These are phyloP conservation scores for Leptoclinus maculatus DNA, from an alignment of 2,797 vertebrate genomes.

Conservation along the genomic window DNA sequence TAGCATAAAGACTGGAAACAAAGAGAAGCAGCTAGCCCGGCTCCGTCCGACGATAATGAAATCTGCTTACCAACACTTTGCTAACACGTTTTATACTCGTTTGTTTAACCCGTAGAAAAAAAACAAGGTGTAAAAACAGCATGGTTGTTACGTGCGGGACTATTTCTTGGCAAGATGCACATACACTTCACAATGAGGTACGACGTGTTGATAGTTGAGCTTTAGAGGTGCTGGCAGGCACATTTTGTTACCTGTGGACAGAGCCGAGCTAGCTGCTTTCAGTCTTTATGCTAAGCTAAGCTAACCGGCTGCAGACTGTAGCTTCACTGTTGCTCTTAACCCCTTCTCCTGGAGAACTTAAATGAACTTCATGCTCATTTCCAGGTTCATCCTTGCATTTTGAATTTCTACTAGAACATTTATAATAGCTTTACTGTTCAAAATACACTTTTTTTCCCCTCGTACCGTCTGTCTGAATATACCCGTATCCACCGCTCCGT, in stretches of 20 bases:
- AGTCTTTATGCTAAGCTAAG: not conserved
- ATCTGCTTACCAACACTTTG: not conserved
- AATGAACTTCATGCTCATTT: not conserved
- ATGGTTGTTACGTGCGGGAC: not conserved
- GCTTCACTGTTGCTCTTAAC: not conserved
- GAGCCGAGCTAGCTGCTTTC: not conserved
- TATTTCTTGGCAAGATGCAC: not conserved
- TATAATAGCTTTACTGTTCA: not conserved
- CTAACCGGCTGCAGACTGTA: not conserved
- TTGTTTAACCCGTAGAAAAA: no score
- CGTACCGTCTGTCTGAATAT: no score
- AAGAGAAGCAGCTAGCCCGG: not conserved
- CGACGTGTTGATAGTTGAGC: not conserved
- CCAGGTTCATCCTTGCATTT: not conserved
- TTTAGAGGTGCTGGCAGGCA: not conserved
- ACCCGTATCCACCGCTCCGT: no score
- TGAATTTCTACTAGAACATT: not conserved
- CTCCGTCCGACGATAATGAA: not conserved
- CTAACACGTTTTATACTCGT: not conserved
- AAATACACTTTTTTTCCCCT: no score
- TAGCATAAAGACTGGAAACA: not conserved
- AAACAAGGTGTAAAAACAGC: no score
- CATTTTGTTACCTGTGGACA: not conserved
- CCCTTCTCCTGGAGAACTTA: not conserved
- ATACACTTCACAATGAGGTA: not conserved